Percentiles rank a stretch among this genome's conserved stretches.
phyloP scores from a whole-genome alignment of 2,113 vertebrate species.

The Dasyurus viverrinus region DNA sequence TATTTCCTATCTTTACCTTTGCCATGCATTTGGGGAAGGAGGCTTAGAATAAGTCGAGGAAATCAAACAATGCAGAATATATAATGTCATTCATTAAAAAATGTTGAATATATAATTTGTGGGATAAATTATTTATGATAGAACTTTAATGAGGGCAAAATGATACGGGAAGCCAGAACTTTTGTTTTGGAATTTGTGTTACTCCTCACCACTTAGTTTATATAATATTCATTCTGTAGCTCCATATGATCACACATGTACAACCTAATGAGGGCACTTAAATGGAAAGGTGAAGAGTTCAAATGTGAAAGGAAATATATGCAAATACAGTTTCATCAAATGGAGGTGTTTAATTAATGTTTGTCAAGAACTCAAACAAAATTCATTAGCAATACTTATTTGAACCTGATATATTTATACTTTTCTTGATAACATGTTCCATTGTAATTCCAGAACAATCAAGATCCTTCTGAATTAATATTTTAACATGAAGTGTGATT shows the following conservation, averaged over 20 bases:
- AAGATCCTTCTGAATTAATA: background rate
- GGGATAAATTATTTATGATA: background rate
- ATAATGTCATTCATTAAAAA: background rate
- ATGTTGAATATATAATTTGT: background rate
- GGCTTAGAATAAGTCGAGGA: conserved; percentile 33
- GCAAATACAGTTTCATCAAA: background rate
- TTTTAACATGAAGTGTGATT: conserved; percentile 29
- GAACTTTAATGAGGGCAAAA: background rate
- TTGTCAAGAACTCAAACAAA: background rate
- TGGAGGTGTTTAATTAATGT: background rate
- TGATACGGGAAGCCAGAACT: background rate
- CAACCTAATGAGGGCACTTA: background rate
- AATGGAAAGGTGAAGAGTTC: background rate
- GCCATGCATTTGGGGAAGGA: background rate
- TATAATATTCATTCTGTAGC: background rate
- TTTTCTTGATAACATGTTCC: background rate
- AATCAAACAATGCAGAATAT: background rate
- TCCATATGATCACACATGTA: background rate
- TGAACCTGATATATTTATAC: background rate
- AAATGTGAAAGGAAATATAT: background rate
- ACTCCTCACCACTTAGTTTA: rapidly evolving
- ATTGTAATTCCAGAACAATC: background rate
- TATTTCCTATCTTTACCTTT: conserved; percentile 12
- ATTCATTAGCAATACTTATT: background rate
- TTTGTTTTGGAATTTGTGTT: background rate